Percentiles rank a stretch among this genome's conserved stretches.
Conservation (phyloP, 2,888 invertebrate species). For the Prosapia bicincta region DNA sequence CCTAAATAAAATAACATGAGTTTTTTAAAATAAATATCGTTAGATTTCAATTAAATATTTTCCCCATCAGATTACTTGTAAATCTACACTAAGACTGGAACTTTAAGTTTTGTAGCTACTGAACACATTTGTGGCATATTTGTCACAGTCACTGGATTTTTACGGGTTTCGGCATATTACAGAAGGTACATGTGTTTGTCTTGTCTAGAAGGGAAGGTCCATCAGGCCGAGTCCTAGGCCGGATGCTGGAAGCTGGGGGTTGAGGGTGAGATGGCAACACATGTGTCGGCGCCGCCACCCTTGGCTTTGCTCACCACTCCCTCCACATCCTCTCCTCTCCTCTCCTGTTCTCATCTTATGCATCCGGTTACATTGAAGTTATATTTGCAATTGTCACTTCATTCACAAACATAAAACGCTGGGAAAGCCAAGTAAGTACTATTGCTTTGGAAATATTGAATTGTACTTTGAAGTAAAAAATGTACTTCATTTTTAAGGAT, state of each 20-base stretch:
- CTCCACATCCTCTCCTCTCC: background rate
- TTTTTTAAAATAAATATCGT: no score
- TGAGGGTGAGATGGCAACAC: background rate
- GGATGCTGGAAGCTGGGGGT: background rate
- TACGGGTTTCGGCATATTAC: background rate
- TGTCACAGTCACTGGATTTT: background rate
- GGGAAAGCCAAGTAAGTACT: no score
- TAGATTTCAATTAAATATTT: no score
- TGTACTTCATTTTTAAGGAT: no score
- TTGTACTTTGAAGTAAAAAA: no score
- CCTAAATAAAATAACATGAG: no score
- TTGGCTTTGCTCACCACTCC: background rate
- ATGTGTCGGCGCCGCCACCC: background rate
- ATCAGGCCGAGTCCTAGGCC: background rate
- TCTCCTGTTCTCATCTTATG: background rate
- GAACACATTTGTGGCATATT: background rate
- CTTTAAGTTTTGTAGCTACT: background rate
- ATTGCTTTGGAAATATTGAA: no score
- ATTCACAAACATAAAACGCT: no score
- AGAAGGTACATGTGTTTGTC: background rate
- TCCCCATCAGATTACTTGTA: no score
- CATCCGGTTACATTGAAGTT: background rate
- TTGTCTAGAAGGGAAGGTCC: background rate
- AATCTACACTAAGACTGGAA: no score
- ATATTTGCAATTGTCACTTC: background rate